Evolutionary conservation across 2,113 vertebrate genomes (phyloP), one percentile per base, ranked within the genome.

Genomic region (Cyrtonyx montezumae): DNA sequence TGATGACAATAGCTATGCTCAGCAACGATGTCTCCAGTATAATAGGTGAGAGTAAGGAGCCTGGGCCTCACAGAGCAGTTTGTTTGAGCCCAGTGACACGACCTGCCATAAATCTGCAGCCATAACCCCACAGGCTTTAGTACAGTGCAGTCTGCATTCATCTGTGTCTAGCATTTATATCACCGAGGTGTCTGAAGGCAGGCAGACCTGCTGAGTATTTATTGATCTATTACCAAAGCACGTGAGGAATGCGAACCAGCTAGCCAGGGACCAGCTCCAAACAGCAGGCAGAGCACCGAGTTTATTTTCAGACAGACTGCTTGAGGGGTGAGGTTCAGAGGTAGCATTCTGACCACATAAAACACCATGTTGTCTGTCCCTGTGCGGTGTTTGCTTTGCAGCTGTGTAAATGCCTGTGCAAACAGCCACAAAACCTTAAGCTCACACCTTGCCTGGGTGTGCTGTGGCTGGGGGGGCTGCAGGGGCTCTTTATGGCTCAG

Each of bases 21-120:
- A 9, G 2, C 55, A 66, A 7, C 32, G 4, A 13, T 1, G 0
- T 36, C 78, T 58, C 0, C n/a, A 11, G 1, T 18, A 13, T 4
- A 66, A 40, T 63, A 25, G 74, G 23, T 67, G 49, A 34, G 58
- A 59, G 61, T 59, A 80, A 66, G 36, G 51, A 55, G 15, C 23
- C 34, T 3, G 43, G 26, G 32, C 68, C 65, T 94, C 84, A n/a
- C 81, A 23, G 11, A 70, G 3, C 21, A 25, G 11, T 53, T 79
- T 76, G 16, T 49, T 63, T 26, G 43, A 68, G 40, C 30, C n/a
- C 26, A 7, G 10, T 46, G 73, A 53, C 65, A 43, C 2, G 55
- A 6, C 58, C 14, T 42, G 9, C 85, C 89, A 49, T 53, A 20
- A 48, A 73, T 78, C 30, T 70, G 14, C 69, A 70, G 73, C 74